Evolutionary conservation across 1,140 invertebrate species (phyloP), one percentile per base, ranked within the genome.

Genomic region (Vanessa atalanta): DNA sequence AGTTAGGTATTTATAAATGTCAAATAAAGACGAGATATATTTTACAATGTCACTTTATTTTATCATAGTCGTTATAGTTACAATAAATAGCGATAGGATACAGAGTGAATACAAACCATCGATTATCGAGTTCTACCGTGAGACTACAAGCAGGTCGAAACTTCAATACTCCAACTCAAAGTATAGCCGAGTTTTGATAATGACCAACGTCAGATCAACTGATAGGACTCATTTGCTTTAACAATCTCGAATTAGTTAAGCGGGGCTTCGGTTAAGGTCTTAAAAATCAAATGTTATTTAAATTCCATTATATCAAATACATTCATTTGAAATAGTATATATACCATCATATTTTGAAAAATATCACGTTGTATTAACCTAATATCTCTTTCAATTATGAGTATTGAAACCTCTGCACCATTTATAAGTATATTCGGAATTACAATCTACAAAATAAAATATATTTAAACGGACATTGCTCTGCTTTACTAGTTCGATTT

Each of bases 41-140:
- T 81, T 80, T 81, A 78, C 53, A 68, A 73, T 63, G 72, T 73
- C 72, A 73, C 47, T 73, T 73, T 73, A 73, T 73, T 68, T 76
- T 37, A 64, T 72, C 68, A 72, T 53, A 11, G 47, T 68, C 68
- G 53, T 67, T 71, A 66, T 31, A 79, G 72, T 77, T 80, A 81
- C 76, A 81, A 78, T 81, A 81, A 77, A 79, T 81, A 83, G 77
- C 77, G 66, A 65, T 75, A 74, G 43, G 31, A 71, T 75, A 79
- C 65, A 68, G 73, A 9, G 48, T 66, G 64, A 70, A 55, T 66
- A 76, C 50, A 70, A 43, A 76, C 68, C 47, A 48, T 66, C 43
- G 66, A 53, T 63, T 48, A 55, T 13, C 57, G 68, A 14, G n/a
- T 55, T 13, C 74, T 76, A 71, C 67, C 13, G 74, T 65, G 70